Percentiles rank a stretch among this genome's conserved stretches.
Evolutionary conservation across 1,140 invertebrate genomes (phyloP).

Genomic region (Lepeophtheirus salmonis): DNA sequence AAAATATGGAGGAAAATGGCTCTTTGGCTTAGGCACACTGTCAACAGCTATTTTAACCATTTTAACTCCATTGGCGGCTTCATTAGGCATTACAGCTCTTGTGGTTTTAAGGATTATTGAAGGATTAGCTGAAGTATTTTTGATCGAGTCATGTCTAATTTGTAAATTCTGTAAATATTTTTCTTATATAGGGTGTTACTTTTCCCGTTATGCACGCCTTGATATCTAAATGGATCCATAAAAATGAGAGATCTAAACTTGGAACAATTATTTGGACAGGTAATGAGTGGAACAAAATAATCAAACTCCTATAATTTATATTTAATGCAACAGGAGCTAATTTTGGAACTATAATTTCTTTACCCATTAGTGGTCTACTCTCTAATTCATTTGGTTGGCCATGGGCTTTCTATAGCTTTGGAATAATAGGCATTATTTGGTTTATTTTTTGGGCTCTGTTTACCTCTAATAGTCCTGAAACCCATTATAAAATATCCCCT

Average conservation of each 20-base stretch:
- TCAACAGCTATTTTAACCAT: slow-evolving; percentile 29
- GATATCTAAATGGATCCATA: slow-evolving; percentile 50
- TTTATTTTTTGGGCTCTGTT: slow-evolving; percentile 31
- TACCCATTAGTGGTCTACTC: slow-evolving; percentile 47
- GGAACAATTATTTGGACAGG: slow-evolving; percentile 27
- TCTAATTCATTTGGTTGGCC: slow-evolving; percentile 45
- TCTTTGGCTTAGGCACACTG: slow-evolving; percentile 28
- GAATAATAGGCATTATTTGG: slow-evolving; percentile 32
- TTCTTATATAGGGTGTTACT: slow-evolving; percentile 12
- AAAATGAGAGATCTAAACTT: slow-evolving; percentile 52
- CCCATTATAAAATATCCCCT: neutral
- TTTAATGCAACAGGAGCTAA: slow-evolving; percentile 35
- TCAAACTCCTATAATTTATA: neutral
- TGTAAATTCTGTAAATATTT: too few species aligned
- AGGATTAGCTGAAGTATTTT: slow-evolving; percentile 21
- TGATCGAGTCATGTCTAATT: too few species aligned
- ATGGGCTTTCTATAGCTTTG: slow-evolving; percentile 44
- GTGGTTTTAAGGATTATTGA: slow-evolving; percentile 30
- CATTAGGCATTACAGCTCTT: slow-evolving; percentile 25
- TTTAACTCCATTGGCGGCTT: slow-evolving; percentile 29
- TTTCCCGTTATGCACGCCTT: slow-evolving; percentile 17
- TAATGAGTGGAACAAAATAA: too few species aligned
- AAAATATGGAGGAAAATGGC: slow-evolving; percentile 23
- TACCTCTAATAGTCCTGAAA: slow-evolving; percentile 30
- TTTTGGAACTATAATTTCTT: slow-evolving; percentile 52